Evolutionary conservation across 92 coral and sea anemone genomes (phyloP).

Genomic region (Diadumene lineata): DNA sequence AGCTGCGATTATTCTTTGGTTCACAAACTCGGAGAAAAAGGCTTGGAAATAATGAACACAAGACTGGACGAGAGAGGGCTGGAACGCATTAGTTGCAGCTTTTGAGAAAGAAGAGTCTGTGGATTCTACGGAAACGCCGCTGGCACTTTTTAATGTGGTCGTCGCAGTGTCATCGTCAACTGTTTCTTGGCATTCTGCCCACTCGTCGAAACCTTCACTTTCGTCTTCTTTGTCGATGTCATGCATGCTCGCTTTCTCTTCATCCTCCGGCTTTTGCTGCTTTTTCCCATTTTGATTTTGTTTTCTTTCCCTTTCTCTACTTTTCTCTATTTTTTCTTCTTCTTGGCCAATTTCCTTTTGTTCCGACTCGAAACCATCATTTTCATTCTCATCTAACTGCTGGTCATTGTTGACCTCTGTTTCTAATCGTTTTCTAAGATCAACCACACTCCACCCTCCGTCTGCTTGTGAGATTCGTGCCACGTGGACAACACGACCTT

Average conservation of each 20-base stretch:
- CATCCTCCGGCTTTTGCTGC: conserved; percentile 5
- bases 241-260: not conserved
- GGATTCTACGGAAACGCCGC: conserved; percentile 3
- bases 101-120: not conserved
- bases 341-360: conserved; percentile 4
- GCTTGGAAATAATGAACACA: conserved; percentile 75
- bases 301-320: not conserved
- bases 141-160: conserved; percentile 16
- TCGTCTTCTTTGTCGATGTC: conserved; percentile 15
- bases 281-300: conserved; percentile 22
- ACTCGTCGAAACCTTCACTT: conserved; percentile 25
- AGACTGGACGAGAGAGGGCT: conserved; percentile 78
- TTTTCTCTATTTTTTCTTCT: conserved; percentile 1
- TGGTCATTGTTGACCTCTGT: conserved; percentile 6
- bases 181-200: conserved; percentile 31
- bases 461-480: conserved; percentile 31
- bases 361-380: conserved; percentile 8
- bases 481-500: conserved; percentile 28
- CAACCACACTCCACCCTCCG: conserved; percentile 51
- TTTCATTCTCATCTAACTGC: conserved; percentile 8
- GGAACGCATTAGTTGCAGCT: conserved; percentile 31
- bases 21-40: conserved; percentile 77
- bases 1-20: conserved; percentile 55
- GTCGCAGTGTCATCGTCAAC: conserved; percentile 10
- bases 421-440: conserved; percentile 34